Conservation (phyloP, 1,140 invertebrate species). For the Penaeus japonicus region DNA sequence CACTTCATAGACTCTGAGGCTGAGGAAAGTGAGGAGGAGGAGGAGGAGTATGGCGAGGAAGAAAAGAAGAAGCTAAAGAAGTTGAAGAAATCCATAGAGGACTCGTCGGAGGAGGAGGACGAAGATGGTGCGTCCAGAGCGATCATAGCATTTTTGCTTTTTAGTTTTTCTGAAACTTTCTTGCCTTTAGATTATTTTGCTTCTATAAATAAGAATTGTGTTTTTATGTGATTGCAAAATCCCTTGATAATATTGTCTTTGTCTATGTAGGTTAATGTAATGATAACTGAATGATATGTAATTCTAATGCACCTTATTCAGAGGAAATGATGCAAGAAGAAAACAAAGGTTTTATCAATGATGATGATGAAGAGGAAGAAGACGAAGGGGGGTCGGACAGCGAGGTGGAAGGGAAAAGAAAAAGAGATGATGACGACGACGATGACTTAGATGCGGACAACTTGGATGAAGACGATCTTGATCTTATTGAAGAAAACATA, state of each 20-base stretch:
- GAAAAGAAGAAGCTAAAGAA: slow-evolving; percentile 45
- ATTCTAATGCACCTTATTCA: neutral
- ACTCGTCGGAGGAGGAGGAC: slow-evolving; percentile 21
- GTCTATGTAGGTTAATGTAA: neutral
- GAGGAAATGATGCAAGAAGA: slow-evolving; percentile 54
- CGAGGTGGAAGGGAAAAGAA: slow-evolving; percentile 47
- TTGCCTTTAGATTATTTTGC: neutral
- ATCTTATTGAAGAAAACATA: slow-evolving; percentile 97
- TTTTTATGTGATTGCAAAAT: neutral
- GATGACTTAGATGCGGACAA: slow-evolving; percentile 58
- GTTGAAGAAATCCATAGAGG: neutral
- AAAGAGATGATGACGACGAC: slow-evolving; percentile 50
- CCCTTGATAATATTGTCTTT: too few relatives aligned
- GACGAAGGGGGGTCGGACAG: slow-evolving; percentile 50
- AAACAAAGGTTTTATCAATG: slow-evolving; percentile 58
- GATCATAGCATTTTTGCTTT: neutral
- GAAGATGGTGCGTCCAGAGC: neutral
- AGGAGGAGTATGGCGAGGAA: slow-evolving; percentile 46
- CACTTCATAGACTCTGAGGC: slow-evolving; percentile 40
- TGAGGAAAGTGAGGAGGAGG: slow-evolving; percentile 53
- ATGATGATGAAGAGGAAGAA: slow-evolving; percentile 54
- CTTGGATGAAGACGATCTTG: slow-evolving; percentile 64
- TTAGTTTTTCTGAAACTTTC: neutral
- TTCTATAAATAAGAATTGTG: neutral
- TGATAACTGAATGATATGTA: neutral